Percentiles rank a stretch among this genome's conserved stretches.
phyloP scores from a whole-genome alignment of 2,113 vertebrate species.

The Periophthalmodon schlosseri region DNA sequence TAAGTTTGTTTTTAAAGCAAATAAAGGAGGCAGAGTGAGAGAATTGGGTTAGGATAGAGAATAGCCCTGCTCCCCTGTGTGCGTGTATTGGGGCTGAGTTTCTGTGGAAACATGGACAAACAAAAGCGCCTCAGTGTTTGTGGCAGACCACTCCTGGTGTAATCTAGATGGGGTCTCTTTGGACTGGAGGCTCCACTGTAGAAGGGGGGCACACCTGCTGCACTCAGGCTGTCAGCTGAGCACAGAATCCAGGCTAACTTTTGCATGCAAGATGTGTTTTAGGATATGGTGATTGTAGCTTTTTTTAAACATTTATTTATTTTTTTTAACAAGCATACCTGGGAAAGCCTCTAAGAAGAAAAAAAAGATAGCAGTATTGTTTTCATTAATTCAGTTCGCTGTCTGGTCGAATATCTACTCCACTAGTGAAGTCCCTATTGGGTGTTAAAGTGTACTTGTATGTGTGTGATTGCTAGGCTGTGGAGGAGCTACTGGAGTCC shows the following conservation, averaged over 20 bases:
- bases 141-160: conserved; percentile 61
- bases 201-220: conserved; percentile 40
- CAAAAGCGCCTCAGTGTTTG: conserved; percentile 76
- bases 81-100: conserved; percentile 63
- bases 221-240: conserved; percentile 29
- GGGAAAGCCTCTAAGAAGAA: conserved; percentile 20
- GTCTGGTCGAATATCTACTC: conserved; percentile 28
- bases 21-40: conserved; percentile 29
- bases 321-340: conserved; percentile 21
- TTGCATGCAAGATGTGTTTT: conserved; percentile 15
- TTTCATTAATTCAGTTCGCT: conserved; percentile 36
- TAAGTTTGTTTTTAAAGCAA: conserved; percentile 39
- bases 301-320: conserved; percentile 11
- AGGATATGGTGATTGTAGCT: conserved; percentile 5
- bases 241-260: conserved; percentile 33
- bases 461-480: conserved; percentile 79
- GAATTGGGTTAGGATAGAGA: conserved; percentile 42
- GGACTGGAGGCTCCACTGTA: conserved; percentile 61
- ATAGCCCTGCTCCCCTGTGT: conserved; percentile 61
- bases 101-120: conserved; percentile 77
- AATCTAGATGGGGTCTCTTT: conserved; percentile 74
- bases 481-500: conserved; percentile 93
- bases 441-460: conserved; percentile 44
- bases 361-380: conserved; percentile 21
- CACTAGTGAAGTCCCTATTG: conserved; percentile 41